Base-by-base conservation (phyloP, 2,888 invertebrate genomes). In the Limulus polyphemus region DNA sequence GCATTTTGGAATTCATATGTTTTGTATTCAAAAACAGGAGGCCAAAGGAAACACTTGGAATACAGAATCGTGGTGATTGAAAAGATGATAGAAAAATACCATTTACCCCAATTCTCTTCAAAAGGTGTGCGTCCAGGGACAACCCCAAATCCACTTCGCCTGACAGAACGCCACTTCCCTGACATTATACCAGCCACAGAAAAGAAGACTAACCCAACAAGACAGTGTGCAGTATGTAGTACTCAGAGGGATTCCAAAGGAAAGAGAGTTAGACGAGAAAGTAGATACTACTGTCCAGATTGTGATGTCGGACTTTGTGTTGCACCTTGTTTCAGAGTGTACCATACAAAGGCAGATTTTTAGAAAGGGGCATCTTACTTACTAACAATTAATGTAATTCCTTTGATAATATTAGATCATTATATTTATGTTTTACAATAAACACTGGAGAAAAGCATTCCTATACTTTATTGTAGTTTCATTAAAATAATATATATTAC, bases 301-400 rank as follows among this genome's bases (percentile, higher is more conserved):
- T 56, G 49, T 32, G 11, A 56, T 60, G 56, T 60, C 32, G 55
- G 61, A 61, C 58, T 61, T 57, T 61, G 61, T 58, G 49, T 58
- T 17, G 32, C 54, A 17, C 57, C 58, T 49, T 61, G 61, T 55
- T 61, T 61, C 50, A 46, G 54, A 59, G 55, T 49, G 55, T 59
- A 49, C 47, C 32, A 7, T 17, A 59, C 0, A 9, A 47, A 59
- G 55, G 32, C 32, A 32, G 32, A 32, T 32, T 32, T 32, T 32
- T 32, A 32, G 32, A 32, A 32, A 32, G 32, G 32, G 32, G 32
- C 32, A 32, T 32, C 4, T 32, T 32, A 32, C 4, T 32, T 32
- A 4, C 4, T 32, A 32, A 32, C 32, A 32, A 32, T 32, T 32
- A 4, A 32, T 32, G 32, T 32, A 32, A 32, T 32, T 32, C 4